These are phyloP conservation scores for Eurystomus gularis DNA, from an alignment of 2,113 vertebrate species.

Conservation along the genomic window DNA sequence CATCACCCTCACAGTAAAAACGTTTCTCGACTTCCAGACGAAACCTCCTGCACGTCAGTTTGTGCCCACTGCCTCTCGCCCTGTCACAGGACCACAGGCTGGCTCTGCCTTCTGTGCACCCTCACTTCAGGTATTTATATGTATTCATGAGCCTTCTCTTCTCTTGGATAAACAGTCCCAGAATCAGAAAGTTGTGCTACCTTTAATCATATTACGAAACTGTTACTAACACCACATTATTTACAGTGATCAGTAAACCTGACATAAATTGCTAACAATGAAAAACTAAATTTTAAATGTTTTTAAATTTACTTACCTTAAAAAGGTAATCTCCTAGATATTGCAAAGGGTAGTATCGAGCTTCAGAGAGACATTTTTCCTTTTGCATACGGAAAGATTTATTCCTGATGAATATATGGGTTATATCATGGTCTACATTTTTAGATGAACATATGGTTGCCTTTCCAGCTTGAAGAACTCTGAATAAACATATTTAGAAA, in stretches of 20 bases:
- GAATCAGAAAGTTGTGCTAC: background rate
- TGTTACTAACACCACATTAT: background rate
- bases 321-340: slow-evolving; percentile 88
- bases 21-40: background rate
- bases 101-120: background rate
- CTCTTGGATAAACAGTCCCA: background rate
- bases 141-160: background rate
- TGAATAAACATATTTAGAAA: slow-evolving; percentile 68
- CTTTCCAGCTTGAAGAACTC: slow-evolving; percentile 88
- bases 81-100: background rate
- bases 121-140: background rate
- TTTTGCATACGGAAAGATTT: slow-evolving; percentile 31
- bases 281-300: background rate
- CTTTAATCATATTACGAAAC: background rate
- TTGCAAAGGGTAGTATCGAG: slow-evolving; percentile 78
- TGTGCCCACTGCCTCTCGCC: background rate
- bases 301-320: slow-evolving; percentile 79
- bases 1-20: background rate
- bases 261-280: background rate
- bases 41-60: background rate
- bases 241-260: background rate
- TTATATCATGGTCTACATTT: slow-evolving; percentile 69
- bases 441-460: slow-evolving; percentile 78
- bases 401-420: slow-evolving; percentile 82
- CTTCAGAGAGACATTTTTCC: slow-evolving; percentile 51